A percentile compares a stretch with the other conserved stretches of the same genome.
Conservation (phyloP, 1,140 invertebrate genomes). For the Brachionus rubens region DNA sequence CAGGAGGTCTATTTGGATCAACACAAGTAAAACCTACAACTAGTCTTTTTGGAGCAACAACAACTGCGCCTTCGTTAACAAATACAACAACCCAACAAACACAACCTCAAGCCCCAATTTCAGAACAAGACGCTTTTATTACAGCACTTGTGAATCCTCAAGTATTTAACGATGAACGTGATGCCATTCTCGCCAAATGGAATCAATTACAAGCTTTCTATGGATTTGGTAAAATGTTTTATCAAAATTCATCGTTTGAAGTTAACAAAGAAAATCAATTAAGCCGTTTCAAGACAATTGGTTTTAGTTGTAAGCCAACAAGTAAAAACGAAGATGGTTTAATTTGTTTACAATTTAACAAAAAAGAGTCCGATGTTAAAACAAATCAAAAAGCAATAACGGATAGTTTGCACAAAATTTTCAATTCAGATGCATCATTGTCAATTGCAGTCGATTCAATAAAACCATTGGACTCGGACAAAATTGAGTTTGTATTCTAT, state of each 20-base stretch:
- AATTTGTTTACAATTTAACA: constrained; percentile 76
- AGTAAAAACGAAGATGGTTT: constrained; percentile 80
- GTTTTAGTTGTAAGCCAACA: constrained; percentile 77
- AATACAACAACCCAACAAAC: constrained; percentile 60
- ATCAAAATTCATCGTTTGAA: constrained; percentile 8
- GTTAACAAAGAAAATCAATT: constrained; percentile 26
- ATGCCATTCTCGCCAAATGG: constrained; percentile 83
- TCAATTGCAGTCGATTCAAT: constrained; percentile 73
- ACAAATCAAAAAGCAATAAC: constrained; percentile 72
- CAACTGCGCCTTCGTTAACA: constrained; percentile 66
- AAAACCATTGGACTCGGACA: constrained; percentile 71
- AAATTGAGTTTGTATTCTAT: constrained; percentile 55
- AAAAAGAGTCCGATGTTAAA: constrained; percentile 72
- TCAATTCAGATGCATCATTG: constrained; percentile 69
- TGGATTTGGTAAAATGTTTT: constrained; percentile 72
- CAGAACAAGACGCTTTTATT: constrained; percentile 48
- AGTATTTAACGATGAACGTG: constrained; percentile 85
- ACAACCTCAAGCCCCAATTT: constrained; percentile 63
- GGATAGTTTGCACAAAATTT: constrained; percentile 64
- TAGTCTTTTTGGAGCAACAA: neutral
- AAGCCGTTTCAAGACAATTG: constrained; percentile 67
- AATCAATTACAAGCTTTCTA: constrained; percentile 88
- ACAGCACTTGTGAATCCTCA: constrained; percentile 75
- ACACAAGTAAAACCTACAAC: constrained; percentile 34
- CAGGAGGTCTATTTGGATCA: constrained; percentile 49